These are phyloP conservation scores for Lasius fuliginosus DNA, from an alignment of 2,888 invertebrate species.

Conservation along the genomic window DNA sequence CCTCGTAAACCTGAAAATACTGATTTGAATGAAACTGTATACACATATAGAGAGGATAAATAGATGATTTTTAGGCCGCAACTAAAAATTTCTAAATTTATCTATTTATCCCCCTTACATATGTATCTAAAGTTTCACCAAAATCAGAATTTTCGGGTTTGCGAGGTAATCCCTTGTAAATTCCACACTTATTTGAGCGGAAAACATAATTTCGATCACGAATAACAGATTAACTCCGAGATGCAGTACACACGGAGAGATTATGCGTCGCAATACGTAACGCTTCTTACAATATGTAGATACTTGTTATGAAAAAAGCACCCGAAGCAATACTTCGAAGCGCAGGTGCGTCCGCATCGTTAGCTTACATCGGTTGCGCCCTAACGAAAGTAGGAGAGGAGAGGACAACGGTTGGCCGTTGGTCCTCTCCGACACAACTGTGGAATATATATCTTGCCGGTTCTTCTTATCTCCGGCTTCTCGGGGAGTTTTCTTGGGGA, in stretches of 20 bases:
- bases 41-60: too few relatives aligned
- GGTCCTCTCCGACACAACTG: too few relatives aligned
- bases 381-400: neutral
- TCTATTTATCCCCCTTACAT: too few relatives aligned
- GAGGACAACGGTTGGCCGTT: neutral
- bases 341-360: constrained; percentile 36
- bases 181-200: neutral
- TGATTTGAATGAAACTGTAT: too few relatives aligned
- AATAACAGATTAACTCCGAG: neutral
- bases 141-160: too few relatives aligned
- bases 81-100: too few relatives aligned
- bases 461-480: constrained; percentile 46
- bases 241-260: neutral
- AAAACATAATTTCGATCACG: neutral
- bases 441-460: constrained; percentile 31
- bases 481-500: constrained; percentile 8
- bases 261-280: too few relatives aligned
- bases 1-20: too few relatives aligned
- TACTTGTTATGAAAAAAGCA: constrained; percentile 11
- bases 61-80: too few relatives aligned
- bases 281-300: neutral
- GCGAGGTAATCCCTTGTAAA: neutral
- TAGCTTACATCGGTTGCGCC: constrained; percentile 30
- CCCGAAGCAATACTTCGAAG: constrained; percentile 19
- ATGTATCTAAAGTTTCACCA: too few relatives aligned